Evolutionary conservation across 2,888 invertebrate genomes (phyloP).

Genomic region (Lepidonotus clava): DNA sequence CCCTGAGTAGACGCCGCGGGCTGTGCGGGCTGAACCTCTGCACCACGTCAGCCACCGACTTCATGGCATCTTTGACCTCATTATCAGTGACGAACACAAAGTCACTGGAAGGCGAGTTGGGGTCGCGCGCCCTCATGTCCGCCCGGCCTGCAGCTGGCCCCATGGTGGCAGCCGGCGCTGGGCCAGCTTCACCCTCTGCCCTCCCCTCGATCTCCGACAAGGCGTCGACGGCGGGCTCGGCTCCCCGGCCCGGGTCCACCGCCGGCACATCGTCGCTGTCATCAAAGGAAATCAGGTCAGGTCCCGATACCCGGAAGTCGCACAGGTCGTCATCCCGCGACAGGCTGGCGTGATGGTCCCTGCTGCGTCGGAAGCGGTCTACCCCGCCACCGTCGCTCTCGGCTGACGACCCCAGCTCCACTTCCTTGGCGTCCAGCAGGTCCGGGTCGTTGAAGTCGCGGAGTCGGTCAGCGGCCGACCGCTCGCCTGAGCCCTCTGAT

Average conservation of each 20-base stretch:
- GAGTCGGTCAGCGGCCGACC: slow-evolving; percentile 62
- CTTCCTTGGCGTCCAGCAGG: slow-evolving; percentile 64
- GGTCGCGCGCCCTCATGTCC: slow-evolving; percentile 85
- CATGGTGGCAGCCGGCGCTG: background rate
- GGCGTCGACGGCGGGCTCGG: slow-evolving; percentile 23
- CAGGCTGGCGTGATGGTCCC: background rate
- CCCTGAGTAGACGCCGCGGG: slow-evolving; percentile 50
- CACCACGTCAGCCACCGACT: slow-evolving; percentile 70
- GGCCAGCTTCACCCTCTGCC: no score
- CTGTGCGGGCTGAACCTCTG: slow-evolving; percentile 62
- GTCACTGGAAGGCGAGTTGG: slow-evolving; percentile 93
- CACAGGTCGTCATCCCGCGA: background rate
- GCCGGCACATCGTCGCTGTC: slow-evolving; percentile 6
- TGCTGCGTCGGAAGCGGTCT: background rate
- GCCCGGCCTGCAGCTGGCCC: background rate
- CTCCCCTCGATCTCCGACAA: background rate
- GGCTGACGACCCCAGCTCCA: slow-evolving; percentile 76
- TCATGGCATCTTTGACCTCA: slow-evolving; percentile 77
- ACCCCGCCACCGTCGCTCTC: slow-evolving; percentile 72
- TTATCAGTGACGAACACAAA: slow-evolving; percentile 87
- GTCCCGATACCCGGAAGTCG: background rate
- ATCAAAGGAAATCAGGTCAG: slow-evolving; percentile 50
- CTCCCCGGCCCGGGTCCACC: background rate
- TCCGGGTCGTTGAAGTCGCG: slow-evolving; percentile 77
- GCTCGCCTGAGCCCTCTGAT: background rate